These are phyloP conservation scores for Margarornis squamiger DNA, from an alignment of 2,797 vertebrate species.

Conservation along the genomic window DNA sequence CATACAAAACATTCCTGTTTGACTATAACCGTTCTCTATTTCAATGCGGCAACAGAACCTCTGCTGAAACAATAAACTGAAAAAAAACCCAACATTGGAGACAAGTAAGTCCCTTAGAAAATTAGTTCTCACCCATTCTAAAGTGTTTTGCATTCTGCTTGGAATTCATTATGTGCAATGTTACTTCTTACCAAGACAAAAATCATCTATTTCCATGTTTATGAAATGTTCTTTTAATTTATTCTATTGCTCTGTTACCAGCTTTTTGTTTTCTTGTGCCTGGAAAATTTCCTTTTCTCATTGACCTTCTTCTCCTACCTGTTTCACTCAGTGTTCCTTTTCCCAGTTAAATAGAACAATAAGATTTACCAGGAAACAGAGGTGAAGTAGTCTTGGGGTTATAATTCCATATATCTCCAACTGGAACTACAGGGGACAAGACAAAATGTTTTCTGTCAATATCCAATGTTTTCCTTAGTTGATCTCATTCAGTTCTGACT, in stretches of 20 bases:
- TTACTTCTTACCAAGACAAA: not conserved
- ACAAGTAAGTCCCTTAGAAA: conserved; percentile 32
- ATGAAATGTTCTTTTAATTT: conserved; percentile 30
- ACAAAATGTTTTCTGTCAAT: not conserved
- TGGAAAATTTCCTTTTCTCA: not conserved
- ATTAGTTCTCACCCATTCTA: conserved; percentile 11
- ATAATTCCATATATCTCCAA: not conserved
- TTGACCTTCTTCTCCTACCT: not conserved
- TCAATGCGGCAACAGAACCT: not conserved
- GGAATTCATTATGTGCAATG: not conserved
- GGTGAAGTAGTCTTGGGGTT: not conserved
- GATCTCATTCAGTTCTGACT: not conserved
- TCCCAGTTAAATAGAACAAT: not conserved
- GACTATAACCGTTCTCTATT: not conserved
- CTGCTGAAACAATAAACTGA: not conserved
- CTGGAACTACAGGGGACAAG: not conserved
- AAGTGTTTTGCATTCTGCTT: not conserved
- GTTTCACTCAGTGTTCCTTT: not conserved
- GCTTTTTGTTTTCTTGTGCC: not conserved
- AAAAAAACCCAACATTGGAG: not conserved
- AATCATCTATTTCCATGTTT: not conserved
- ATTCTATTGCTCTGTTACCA: not conserved
- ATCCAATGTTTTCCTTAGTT: not conserved
- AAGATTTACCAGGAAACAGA: not conserved
- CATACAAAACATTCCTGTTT: not conserved